Conservation (phyloP, 2,888 invertebrate genomes). For the Lumbricus terrestris region DNA sequence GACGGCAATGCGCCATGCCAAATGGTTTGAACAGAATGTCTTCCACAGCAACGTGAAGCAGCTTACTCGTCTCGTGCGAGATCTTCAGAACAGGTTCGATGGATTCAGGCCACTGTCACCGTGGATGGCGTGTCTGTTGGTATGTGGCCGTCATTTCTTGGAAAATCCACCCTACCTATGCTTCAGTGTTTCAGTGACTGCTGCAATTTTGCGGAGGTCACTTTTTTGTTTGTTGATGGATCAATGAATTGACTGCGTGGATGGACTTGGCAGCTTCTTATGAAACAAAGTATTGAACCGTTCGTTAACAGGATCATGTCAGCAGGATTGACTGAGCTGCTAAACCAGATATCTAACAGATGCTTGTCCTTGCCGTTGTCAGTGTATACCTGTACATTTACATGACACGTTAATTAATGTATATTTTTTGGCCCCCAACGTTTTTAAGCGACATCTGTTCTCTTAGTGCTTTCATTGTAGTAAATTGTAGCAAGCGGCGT, state of each 20-base stretch:
- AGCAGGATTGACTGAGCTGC: background rate
- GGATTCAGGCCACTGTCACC: constrained; percentile 5
- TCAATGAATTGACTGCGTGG: background rate
- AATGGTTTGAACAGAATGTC: background rate
- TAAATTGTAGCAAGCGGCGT: too few species aligned
- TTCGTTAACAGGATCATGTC: background rate
- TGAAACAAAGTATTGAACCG: background rate
- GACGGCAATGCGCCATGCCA: background rate
- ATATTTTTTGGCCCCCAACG: too few species aligned
- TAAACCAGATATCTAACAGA: too few species aligned
- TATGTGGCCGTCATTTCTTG: background rate
- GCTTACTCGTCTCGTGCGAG: background rate
- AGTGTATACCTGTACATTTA: too few species aligned
- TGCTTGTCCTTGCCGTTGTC: too few species aligned
- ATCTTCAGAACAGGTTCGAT: constrained; percentile 10
- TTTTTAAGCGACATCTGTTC: too few species aligned
- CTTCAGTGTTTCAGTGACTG: too few species aligned
- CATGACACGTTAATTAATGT: too few species aligned
- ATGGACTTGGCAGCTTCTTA: background rate
- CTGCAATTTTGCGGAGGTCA: background rate
- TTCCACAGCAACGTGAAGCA: background rate
- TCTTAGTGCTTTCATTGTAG: too few species aligned
- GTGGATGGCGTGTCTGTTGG: constrained; percentile 8
- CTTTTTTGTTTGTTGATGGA: background rate
- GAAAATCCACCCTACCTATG: background rate